Conservation (phyloP, 2,113 vertebrate genomes). For the Climacteris rufus region DNA sequence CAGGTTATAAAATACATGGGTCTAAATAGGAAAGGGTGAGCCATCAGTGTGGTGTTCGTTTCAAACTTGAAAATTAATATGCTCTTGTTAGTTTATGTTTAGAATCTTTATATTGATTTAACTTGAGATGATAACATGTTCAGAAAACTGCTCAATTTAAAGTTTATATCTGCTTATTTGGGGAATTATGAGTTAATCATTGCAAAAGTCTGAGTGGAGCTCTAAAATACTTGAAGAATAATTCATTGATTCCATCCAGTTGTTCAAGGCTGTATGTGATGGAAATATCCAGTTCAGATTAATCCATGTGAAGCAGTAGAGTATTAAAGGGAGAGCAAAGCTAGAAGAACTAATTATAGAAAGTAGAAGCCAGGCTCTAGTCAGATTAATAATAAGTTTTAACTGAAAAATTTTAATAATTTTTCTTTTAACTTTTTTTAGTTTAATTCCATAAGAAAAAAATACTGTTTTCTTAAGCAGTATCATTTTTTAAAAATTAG, state of each 20-base stretch:
- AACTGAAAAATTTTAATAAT: not conserved
- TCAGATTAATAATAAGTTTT: not conserved
- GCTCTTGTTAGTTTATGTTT: not conserved
- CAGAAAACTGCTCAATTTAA: not conserved
- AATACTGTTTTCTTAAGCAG: not conserved
- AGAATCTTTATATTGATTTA: not conserved
- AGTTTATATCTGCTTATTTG: not conserved
- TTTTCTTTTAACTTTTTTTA: not conserved
- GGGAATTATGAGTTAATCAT: not conserved
- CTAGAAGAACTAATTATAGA: not conserved
- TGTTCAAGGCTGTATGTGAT: not conserved
- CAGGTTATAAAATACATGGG: not conserved
- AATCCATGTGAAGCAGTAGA: not conserved
- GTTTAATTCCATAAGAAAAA: not conserved
- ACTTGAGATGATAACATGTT: not conserved
- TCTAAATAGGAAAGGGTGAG: not conserved
- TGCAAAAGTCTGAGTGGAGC: not conserved
- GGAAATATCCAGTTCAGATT: not conserved
- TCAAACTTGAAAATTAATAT: not conserved
- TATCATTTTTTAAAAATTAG: not conserved
- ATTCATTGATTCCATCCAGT: not conserved
- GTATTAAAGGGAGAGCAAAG: slow-evolving; percentile 12
- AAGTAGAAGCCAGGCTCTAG: not conserved
- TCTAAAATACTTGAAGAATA: slow-evolving; percentile 1
- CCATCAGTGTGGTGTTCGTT: not conserved